Conservation (phyloP, 2,797 vertebrate genomes). For the Phrynocephalus forsythii region DNA sequence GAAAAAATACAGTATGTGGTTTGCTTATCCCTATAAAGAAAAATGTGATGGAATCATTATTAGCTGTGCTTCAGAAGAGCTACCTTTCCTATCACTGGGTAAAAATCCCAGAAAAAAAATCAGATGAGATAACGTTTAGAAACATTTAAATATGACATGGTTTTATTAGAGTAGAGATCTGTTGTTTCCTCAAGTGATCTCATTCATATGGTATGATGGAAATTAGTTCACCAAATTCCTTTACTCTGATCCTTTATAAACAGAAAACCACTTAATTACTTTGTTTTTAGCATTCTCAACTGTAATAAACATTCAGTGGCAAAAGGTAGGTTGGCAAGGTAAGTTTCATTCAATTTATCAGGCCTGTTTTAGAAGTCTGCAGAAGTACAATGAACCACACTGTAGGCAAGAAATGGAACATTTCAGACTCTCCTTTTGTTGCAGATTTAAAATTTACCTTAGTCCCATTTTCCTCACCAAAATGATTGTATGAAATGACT, state of each 20-base stretch:
- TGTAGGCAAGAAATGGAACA: no score
- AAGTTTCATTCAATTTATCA: not conserved
- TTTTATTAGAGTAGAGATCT: not conserved
- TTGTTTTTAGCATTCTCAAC: not conserved
- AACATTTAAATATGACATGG: not conserved
- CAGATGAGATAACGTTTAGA: not conserved
- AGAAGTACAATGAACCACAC: not conserved
- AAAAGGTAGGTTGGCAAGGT: not conserved
- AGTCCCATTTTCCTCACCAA: not conserved
- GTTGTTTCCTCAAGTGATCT: not conserved
- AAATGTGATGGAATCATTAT: not conserved
- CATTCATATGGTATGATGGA: not conserved
- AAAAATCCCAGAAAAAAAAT: not conserved
- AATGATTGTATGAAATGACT: not conserved
- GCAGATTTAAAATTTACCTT: not conserved
- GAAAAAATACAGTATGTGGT: no score
- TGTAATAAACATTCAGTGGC: not conserved
- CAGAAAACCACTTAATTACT: not conserved
- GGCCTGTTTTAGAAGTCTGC: not conserved
- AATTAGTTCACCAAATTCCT: not conserved
- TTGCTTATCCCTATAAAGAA: not conserved
- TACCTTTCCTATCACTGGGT: not conserved
- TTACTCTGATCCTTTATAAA: not conserved
- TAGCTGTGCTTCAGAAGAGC: no score
- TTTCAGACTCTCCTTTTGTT: not conserved